Percentiles rank a stretch among this genome's conserved stretches.
phyloP scores from a whole-genome alignment of 1,140 invertebrate genomes.

The Oreohelix idahoensis region DNA sequence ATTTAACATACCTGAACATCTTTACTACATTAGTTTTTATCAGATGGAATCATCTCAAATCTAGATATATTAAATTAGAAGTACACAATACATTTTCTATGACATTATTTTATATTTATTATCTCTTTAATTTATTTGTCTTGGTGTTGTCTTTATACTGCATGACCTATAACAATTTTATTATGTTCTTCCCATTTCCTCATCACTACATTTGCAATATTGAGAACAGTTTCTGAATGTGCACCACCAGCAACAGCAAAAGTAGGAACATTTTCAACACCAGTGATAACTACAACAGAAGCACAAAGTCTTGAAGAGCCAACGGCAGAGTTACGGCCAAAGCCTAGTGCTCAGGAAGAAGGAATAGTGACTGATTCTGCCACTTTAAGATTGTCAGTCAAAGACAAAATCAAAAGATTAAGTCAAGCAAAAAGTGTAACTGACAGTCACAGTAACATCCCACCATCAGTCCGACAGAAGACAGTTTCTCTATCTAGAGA shows the following conservation, averaged over 20 bases:
- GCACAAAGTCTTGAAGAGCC: too few species aligned
- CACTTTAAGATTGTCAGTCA: constrained; percentile 50
- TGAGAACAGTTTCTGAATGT: constrained; percentile 14
- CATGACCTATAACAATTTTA: neutral
- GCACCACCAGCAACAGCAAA: neutral
- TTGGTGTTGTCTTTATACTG: neutral
- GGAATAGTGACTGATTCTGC: constrained; percentile 52
- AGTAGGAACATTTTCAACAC: neutral
- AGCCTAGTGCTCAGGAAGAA: constrained; percentile 18
- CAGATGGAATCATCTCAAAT: too few species aligned
- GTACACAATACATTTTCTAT: too few species aligned
- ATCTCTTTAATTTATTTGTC: too few species aligned
- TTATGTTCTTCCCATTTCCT: neutral
- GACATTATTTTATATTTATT: too few species aligned
- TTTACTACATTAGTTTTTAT: too few species aligned
- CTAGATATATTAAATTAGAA: too few species aligned
- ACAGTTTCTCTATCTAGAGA: constrained; percentile 44
- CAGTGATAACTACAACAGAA: neutral
- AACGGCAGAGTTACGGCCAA: neutral
- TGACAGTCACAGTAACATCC: neutral
- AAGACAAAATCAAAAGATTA: constrained; percentile 56
- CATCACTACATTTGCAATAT: neutral
- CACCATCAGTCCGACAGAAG: constrained; percentile 31
- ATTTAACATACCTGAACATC: too few species aligned
- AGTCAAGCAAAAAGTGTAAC: constrained; percentile 38